Conservation (phyloP, 1,140 invertebrate genomes). For the Trypoxylus dichotomus region DNA sequence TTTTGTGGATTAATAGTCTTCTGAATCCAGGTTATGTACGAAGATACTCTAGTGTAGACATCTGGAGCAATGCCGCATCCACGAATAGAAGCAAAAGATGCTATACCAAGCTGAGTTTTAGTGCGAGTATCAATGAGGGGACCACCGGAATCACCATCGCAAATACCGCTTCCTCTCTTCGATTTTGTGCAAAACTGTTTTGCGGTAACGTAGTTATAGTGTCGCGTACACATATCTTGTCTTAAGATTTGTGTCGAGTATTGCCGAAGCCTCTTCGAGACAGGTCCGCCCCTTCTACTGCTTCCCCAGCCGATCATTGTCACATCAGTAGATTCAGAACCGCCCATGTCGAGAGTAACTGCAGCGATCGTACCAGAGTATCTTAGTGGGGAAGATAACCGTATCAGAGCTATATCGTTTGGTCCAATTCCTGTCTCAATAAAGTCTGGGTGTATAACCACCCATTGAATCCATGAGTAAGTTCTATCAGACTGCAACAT, state of each 20-base stretch:
- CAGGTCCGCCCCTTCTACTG: slow-evolving; percentile 38
- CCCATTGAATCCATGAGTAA: no score
- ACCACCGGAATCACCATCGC: slow-evolving; percentile 65
- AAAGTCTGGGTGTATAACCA: no score
- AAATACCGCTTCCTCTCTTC: slow-evolving; percentile 58
- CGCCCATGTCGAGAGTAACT: neutral
- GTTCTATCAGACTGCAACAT: neutral
- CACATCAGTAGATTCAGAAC: neutral
- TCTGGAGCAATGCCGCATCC: slow-evolving; percentile 10
- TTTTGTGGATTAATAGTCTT: neutral
- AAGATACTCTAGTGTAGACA: slow-evolving; percentile 25
- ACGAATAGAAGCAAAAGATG: neutral
- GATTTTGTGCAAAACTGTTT: slow-evolving; percentile 63
- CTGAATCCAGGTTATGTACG: neutral
- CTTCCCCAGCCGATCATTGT: slow-evolving; percentile 52
- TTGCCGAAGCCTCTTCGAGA: slow-evolving; percentile 52
- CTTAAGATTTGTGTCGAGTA: slow-evolving; percentile 53
- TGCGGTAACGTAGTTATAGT: neutral
- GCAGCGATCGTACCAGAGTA: neutral
- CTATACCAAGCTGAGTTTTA: neutral
- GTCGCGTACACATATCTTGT: slow-evolving; percentile 47
- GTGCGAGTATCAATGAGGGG: slow-evolving; percentile 50
- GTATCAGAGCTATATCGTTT: slow-evolving; percentile 24
- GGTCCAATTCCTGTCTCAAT: neutral
- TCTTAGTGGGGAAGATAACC: neutral